Evolutionary conservation across 2,797 vertebrate genomes (phyloP).

Genomic region (Liparis tanakae): DNA sequence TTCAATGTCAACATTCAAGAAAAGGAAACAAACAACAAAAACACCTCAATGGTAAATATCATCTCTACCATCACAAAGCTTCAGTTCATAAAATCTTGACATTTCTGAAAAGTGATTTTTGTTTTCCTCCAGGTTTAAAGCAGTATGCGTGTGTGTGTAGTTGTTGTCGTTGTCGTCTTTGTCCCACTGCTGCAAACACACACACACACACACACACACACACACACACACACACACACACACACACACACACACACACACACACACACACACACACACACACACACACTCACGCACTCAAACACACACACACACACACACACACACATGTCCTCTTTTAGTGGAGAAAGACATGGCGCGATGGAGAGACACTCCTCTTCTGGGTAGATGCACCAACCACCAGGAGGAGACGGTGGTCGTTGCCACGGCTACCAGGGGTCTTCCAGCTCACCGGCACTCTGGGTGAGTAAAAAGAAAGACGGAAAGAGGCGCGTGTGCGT

Average conservation of each 20-base stretch:
- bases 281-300: conserved; percentile 65
- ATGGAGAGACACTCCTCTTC: conserved; percentile 74
- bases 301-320: conserved; percentile 74
- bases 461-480: conserved; percentile 71
- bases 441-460: conserved; percentile 97
- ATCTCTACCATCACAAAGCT: conserved; percentile 76
- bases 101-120: conserved; percentile 73
- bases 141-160: conserved; percentile 50
- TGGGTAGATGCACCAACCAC: conserved; percentile 60
- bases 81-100: conserved; percentile 77
- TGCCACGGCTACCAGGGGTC: conserved; percentile 93
- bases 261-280: conserved; percentile 47
- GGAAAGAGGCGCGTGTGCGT: conserved; percentile 23
- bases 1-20: conserved; percentile 76
- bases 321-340: conserved; percentile 77
- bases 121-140: conserved; percentile 73
- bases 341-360: conserved; percentile 78
- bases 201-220: conserved; percentile 61
- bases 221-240: conserved; percentile 76
- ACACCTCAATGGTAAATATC: conserved; percentile 78
- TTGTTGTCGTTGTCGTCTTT: conserved; percentile 57
- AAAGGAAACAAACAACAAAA: conserved; percentile 50
- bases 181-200: conserved; percentile 66
- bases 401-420: conserved; percentile 65
- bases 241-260: conserved; percentile 36